Conservation (phyloP, 2,797 vertebrate species). For the Phyllotis vaccarum region DNA sequence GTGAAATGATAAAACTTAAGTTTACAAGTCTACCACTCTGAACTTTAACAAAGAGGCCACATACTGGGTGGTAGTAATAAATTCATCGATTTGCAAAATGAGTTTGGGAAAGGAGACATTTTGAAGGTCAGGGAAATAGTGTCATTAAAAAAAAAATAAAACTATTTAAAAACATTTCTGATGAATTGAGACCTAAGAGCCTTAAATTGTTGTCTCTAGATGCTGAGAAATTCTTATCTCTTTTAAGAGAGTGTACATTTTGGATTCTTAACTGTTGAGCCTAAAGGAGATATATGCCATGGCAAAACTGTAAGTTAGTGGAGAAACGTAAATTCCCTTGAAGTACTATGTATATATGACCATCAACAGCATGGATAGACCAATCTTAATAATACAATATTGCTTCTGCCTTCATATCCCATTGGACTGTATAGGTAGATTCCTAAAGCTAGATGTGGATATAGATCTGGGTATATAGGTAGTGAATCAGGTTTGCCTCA, state of each 20-base stretch:
- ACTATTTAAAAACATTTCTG: slow-evolving; percentile 27
- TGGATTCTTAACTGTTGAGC: neutral
- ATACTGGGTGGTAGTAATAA: neutral
- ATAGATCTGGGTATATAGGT: no score
- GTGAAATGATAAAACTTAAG: neutral
- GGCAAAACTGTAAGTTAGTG: slow-evolving; percentile 25
- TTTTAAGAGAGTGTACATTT: neutral
- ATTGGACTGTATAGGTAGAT: neutral
- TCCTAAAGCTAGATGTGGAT: neutral
- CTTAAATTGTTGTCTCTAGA: neutral
- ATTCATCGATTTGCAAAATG: slow-evolving; percentile 21
- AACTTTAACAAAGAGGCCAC: neutral
- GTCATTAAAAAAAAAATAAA: slow-evolving; percentile 30
- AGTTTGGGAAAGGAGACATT: slow-evolving; percentile 26
- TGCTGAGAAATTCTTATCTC: slow-evolving; percentile 17
- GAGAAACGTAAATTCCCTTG: slow-evolving; percentile 35
- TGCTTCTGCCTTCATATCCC: neutral
- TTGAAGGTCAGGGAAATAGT: slow-evolving; percentile 50
- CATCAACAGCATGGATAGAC: neutral
- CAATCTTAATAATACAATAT: neutral
- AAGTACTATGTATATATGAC: neutral
- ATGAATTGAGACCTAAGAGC: neutral
- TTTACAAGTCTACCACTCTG: neutral
- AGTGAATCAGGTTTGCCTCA: neutral
- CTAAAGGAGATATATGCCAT: slow-evolving; percentile 20